Evolutionary conservation across 2,113 vertebrate genomes (phyloP), one percentile per base, ranked within the genome.

Genomic region (Lucifuga dentata): DNA sequence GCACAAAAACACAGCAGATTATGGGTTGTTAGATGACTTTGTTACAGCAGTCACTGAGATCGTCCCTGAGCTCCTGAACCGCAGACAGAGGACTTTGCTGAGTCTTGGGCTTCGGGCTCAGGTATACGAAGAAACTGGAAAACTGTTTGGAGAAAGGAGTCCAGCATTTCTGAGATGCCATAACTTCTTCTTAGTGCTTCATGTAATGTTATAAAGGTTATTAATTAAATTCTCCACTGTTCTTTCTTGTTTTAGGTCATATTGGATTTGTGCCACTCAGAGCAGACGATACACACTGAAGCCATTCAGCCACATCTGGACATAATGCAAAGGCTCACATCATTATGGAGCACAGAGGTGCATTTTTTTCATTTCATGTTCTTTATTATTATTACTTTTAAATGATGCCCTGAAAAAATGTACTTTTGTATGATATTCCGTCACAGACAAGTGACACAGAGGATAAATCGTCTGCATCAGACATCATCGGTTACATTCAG

Each of bases 21-120:
- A 93, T 57, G 92, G 93, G 1, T 84, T 86, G 3, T 91, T 94
- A 0, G 67, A 94, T 52, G 88, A 92, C 73, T 93, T 95, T 66
- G 90, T 95, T 17, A 85, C 80, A 1, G 86, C 72, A 56, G 83
- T 95, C 36, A 92, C 89, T 0, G 82, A 85, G 5, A 84, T 91
- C 0, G 92, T 91, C 2, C 94, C 94, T 0, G 91, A 93, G 1
- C 71, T 95, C 61, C 91, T 95, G 15, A 76, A 59, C 55, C 80
- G 66, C 62, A 89, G 88, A 19, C 91, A 93, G 68, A 73, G 83
- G 19, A 73, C 80, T 20, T 85, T 90, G 45, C 77, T 93, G 13
- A 87, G 80, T 58, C 63, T 93, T 60, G 86, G 89, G 5, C 80
- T 93, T 24, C 79, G 84, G 43, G 88, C 87, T 43, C 89, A 87